Evolutionary conservation across 2,113 vertebrate genomes (phyloP).

Genomic region (Rhagologus leucostigma): DNA sequence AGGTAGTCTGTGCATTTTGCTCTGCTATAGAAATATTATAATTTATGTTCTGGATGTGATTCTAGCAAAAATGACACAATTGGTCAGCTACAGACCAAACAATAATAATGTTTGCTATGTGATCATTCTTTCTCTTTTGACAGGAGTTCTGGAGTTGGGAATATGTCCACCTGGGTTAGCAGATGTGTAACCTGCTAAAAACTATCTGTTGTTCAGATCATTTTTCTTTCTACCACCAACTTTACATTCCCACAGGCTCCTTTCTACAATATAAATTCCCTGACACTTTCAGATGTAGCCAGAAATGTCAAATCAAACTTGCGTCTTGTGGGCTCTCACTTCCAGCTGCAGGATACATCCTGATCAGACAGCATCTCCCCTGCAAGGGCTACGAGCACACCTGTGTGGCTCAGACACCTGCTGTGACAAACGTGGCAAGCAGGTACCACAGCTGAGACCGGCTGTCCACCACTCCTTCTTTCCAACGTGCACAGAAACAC

Average conservation of each 20-base stretch:
- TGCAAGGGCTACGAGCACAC: neutral
- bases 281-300: neutral
- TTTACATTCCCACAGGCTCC: neutral
- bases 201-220: neutral
- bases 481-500: neutral
- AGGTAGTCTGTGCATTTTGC: neutral
- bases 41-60: neutral
- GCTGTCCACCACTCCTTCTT: neutral
- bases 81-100: fast-evolving
- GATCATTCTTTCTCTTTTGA: neutral
- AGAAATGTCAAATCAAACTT: neutral
- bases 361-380: neutral
- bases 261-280: neutral
- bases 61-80: neutral
- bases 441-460: neutral
- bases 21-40: neutral
- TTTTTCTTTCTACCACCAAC: neutral
- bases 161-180: neutral
- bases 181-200: neutral
- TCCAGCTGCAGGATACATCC: neutral
- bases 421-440: neutral
- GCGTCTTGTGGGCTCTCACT: neutral
- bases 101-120: neutral
- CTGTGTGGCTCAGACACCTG: neutral
- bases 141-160: neutral